Evolutionary conservation across 2,888 invertebrate genomes (phyloP), one percentile per base, ranked within the genome.

Genomic region (Cybosia mesomella): DNA sequence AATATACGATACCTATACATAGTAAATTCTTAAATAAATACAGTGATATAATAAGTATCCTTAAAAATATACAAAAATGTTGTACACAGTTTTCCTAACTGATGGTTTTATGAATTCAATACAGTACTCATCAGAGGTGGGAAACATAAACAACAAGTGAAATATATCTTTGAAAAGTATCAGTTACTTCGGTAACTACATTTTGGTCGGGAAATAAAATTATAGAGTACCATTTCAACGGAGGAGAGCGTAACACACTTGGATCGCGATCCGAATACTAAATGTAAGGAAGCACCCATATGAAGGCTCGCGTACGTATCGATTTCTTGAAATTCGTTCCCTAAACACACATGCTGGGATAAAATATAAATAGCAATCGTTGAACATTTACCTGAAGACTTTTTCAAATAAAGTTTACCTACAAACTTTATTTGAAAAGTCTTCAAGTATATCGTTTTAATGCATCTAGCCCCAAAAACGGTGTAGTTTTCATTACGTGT

Each of bases 151-250:
- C 88, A 83, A 75, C 77, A 70, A 82, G 73, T 75, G 80, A 85
- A 86, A 87, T 86, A 88, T 89, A 80, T 88, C 83, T 87, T 84
- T 85, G 62, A 88, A 90, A 92, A 92, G 91, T 93, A 92, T 93
- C 93, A 87, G 89, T 93, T 92, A 87, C 92, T 87, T 87, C 77
- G 81, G 89, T 93, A 94, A 94, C 91, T 91, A 91, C 92, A 86
- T 94, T 93, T 92, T 90, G 93, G 93, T 91, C 89, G 91, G 92
- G 83, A 93, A 94, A 94, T 94, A 94, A 94, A 94, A 94, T 94
- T 94, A 94, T 92, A 92, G 93, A 94, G 92, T 93, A 91, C 92
- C 93, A 92, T 93, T 93, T 92, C 89, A 88, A 85, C 87, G 91
- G 86, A 88, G 89, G 91, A 89, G 85, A 91, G 87, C 92, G 92